These are phyloP conservation scores for Caenorhabditis afra DNA, from an alignment of 2,888 invertebrate species.

Conservation along the genomic window DNA sequence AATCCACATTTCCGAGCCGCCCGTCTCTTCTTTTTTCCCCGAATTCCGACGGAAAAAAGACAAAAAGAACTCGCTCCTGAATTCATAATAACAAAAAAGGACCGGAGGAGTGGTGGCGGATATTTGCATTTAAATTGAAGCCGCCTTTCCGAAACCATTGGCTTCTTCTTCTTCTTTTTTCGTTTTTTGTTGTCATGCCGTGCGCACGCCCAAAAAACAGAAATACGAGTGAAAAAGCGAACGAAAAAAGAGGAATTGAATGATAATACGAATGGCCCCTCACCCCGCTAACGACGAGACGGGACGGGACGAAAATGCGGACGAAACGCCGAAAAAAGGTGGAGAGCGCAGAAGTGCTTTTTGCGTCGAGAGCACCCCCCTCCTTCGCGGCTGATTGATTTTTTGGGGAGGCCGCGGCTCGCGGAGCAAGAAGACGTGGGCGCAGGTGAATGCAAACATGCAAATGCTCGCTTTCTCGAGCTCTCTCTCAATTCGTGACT, in stretches of 20 bases:
- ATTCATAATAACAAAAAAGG: slow-evolving; percentile 20
- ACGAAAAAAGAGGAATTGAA: slow-evolving; percentile 10
- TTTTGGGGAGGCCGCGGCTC: slow-evolving; percentile 20
- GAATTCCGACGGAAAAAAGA: not conserved
- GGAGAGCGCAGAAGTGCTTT: slow-evolving; percentile 10
- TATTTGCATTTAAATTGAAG: slow-evolving; percentile 35
- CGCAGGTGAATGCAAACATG: slow-evolving; percentile 41
- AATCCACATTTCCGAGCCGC: not conserved
- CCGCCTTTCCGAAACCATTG: slow-evolving; percentile 3
- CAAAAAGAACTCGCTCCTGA: not conserved
- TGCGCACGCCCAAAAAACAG: slow-evolving; percentile 28
- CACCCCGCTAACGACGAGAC: too few species aligned
- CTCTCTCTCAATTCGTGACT: slow-evolving; percentile 12
- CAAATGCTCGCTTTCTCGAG: slow-evolving; percentile 22
- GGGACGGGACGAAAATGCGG: not conserved
- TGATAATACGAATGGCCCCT: slow-evolving; percentile 48
- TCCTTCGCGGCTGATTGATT: slow-evolving; percentile 27
- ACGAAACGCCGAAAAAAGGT: not conserved
- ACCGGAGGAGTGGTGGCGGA: not conserved
- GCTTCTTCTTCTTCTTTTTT: slow-evolving; percentile 10
- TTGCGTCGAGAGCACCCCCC: not conserved
- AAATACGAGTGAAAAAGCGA: slow-evolving; percentile 16
- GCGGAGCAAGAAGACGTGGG: slow-evolving; percentile 32
- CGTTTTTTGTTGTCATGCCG: slow-evolving; percentile 10
- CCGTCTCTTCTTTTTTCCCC: not conserved